Evolutionary conservation across 1,140 invertebrate genomes (phyloP).

Genomic region (Mercenaria mercenaria): DNA sequence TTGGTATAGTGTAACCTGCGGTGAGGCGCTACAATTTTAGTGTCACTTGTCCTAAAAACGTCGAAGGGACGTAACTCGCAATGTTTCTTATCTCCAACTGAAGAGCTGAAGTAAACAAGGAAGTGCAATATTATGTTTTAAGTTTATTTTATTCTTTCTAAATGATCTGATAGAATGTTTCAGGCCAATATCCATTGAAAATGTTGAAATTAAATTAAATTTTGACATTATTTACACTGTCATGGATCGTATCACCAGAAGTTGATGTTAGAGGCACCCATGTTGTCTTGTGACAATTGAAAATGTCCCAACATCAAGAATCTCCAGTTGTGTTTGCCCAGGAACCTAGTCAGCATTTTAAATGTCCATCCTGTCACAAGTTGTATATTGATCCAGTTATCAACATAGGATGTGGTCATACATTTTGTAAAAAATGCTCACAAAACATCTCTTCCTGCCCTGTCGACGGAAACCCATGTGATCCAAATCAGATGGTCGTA

Average conservation of each 20-base stretch:
- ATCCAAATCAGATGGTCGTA: slow-evolving; percentile 75
- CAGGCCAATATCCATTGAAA: neutral
- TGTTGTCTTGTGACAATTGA: neutral
- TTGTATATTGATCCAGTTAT: slow-evolving; percentile 80
- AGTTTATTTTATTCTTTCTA: neutral
- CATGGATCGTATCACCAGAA: too few relatives aligned
- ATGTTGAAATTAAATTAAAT: too few relatives aligned
- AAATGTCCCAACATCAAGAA: neutral
- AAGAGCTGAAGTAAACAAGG: slow-evolving; percentile 17
- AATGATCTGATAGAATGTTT: neutral
- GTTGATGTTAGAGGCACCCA: too few relatives aligned
- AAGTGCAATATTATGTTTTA: neutral
- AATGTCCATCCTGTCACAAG: slow-evolving; percentile 75
- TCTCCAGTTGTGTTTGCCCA: slow-evolving; percentile 63
- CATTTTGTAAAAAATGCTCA: slow-evolving; percentile 79
- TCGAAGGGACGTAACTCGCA: neutral
- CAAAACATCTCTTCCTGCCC: slow-evolving; percentile 69
- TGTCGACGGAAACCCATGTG: slow-evolving; percentile 73
- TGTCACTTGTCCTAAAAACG: too few relatives aligned
- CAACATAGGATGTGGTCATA: slow-evolving; percentile 80
- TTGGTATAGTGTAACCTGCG: too few relatives aligned
- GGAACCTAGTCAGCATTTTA: slow-evolving; percentile 73
- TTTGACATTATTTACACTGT: too few relatives aligned
- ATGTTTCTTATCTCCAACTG: neutral
- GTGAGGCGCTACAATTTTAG: too few relatives aligned